phyloP scores from a whole-genome alignment of 2,888 invertebrate genomes.

The Xestoiulus laeticollis region DNA sequence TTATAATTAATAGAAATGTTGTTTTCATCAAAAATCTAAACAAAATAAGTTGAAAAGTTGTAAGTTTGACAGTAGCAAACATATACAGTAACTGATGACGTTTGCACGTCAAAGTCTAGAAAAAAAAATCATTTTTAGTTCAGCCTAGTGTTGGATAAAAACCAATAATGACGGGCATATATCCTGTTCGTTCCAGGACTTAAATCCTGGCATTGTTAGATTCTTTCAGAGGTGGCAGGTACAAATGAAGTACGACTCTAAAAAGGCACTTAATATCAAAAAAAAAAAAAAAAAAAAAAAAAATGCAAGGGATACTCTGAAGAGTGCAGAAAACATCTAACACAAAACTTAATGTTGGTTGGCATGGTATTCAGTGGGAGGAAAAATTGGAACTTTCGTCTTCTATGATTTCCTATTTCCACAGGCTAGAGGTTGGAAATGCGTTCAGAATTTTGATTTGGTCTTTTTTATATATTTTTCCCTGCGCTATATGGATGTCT shows the following conservation, averaged over 20 bases:
- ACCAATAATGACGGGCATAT: slow-evolving; percentile 42
- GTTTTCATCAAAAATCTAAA: too few species aligned
- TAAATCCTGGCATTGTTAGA: slow-evolving; percentile 49
- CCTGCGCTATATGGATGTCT: not conserved
- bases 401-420: slow-evolving; percentile 52
- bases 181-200: slow-evolving; percentile 45
- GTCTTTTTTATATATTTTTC: slow-evolving; percentile 36
- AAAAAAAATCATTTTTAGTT: not conserved
- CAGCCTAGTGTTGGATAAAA: not conserved
- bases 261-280: slow-evolving; percentile 36
- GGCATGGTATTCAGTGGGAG: slow-evolving; percentile 47
- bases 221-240: slow-evolving; percentile 44
- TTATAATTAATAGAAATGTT: too few species aligned
- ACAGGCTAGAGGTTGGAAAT: slow-evolving; percentile 49
- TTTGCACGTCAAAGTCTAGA: not conserved
- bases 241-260: slow-evolving; percentile 50
- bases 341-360: slow-evolving; percentile 46
- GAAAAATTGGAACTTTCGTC: slow-evolving; percentile 51
- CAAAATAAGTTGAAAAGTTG: not conserved
- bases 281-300: slow-evolving; percentile 45
- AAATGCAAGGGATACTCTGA: slow-evolving; percentile 46
- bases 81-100: not conserved
- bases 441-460: slow-evolving; percentile 52
- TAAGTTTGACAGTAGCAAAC: not conserved
- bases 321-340: slow-evolving; percentile 46